These are phyloP conservation scores for Bactericera cockerelli DNA, from an alignment of 1,140 invertebrate genomes.

Conservation along the genomic window DNA sequence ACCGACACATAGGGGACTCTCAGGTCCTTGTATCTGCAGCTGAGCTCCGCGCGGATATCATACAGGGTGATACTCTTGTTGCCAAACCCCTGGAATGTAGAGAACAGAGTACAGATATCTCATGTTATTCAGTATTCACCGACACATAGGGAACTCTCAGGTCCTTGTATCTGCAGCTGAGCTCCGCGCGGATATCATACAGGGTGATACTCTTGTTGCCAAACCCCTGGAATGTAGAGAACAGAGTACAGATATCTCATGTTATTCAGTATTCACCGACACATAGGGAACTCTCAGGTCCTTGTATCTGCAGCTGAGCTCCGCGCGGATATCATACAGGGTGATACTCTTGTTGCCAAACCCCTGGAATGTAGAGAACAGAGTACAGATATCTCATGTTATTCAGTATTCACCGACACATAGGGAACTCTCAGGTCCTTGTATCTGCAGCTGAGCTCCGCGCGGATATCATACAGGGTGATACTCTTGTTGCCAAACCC, in stretches of 20 bases:
- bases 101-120: no score
- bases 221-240: constrained; percentile 44
- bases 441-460: constrained; percentile 88
- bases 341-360: constrained; percentile 97
- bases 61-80: constrained; percentile 96
- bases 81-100: constrained; percentile 56
- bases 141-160: constrained; percentile 62
- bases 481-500: constrained; percentile 94
- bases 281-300: constrained; percentile 71
- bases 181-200: constrained; percentile 91
- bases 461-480: constrained; percentile 92
- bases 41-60: constrained; percentile 91
- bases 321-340: constrained; percentile 90
- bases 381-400: no score
- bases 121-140: constrained; percentile 65
- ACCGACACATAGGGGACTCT: constrained; percentile 62
- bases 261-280: constrained; percentile 64
- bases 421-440: constrained; percentile 81
- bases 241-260: no score
- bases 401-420: constrained; percentile 60
- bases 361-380: constrained; percentile 35
- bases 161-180: constrained; percentile 93
- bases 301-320: constrained; percentile 90
- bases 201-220: constrained; percentile 95
- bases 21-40: constrained; percentile 88